A percentile compares a stretch with the other conserved stretches of the same genome.
Evolutionary conservation across 2,888 invertebrate species (phyloP).

Genomic region (Scaptodrosophila latifasciaeformis): DNA sequence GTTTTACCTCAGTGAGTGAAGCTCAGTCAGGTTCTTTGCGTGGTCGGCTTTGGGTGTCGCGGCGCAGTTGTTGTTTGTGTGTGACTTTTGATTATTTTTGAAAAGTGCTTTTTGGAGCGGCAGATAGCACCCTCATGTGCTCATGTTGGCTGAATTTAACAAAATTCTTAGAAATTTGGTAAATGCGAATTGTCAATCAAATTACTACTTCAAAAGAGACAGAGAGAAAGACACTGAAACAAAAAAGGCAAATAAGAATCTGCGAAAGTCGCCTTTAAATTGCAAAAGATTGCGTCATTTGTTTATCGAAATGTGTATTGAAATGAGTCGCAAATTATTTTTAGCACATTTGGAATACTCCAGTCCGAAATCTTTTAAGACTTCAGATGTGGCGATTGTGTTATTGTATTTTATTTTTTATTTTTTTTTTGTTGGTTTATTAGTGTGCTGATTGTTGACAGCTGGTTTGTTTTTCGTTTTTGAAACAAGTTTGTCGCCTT

Average conservation of each 20-base stretch:
- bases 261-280: constrained; percentile 19
- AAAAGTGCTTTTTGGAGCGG: neutral
- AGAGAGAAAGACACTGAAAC: constrained; percentile 2
- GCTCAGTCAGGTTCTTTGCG: constrained; percentile 61
- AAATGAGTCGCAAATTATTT: constrained; percentile 61
- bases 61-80: constrained; percentile 19
- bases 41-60: constrained; percentile 53
- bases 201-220: too few species aligned
- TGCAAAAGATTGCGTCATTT: constrained; percentile 61
- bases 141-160: too few species aligned
- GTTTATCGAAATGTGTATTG: constrained; percentile 57
- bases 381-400: constrained; percentile 24
- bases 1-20: neutral
- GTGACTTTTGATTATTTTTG: neutral
- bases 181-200: constrained; percentile 28
- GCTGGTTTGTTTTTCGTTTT: too few species aligned
- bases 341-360: constrained; percentile 31
- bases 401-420: constrained; percentile 20
- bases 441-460: constrained; percentile 44
- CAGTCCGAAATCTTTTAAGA: too few species aligned
- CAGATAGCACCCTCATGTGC: too few species aligned
- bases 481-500: constrained; percentile 59
- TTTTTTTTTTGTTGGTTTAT: constrained; percentile 30
- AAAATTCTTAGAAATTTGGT: too few species aligned
- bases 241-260: neutral